phyloP scores from a whole-genome alignment of 2,113 vertebrate genomes.

The Polyodon spathula region DNA sequence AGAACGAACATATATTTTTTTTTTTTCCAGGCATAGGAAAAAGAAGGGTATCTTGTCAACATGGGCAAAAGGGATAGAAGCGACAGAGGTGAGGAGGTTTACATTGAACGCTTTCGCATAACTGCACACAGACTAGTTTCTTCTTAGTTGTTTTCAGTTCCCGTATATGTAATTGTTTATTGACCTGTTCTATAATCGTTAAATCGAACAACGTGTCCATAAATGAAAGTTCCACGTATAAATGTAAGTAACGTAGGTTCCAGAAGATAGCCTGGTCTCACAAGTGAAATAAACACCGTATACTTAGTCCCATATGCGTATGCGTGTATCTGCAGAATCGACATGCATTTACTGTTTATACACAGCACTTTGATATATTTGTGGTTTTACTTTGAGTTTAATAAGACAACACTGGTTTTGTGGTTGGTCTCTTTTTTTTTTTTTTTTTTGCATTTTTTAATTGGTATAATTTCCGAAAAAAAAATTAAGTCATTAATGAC shows the following conservation, averaged over 20 bases:
- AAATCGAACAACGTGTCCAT: too few relatives aligned
- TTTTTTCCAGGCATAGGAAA: neutral
- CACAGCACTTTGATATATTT: too few relatives aligned
- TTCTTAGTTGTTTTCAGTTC: neutral
- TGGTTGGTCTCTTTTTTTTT: too few relatives aligned
- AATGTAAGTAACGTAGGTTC: neutral
- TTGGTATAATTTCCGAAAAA: too few relatives aligned
- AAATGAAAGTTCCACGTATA: too few relatives aligned
- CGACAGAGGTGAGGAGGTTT: neutral
- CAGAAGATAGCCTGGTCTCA: neutral
- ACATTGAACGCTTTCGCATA: neutral
- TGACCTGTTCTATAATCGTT: too few relatives aligned
- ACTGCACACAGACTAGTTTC: neutral
- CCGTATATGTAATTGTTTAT: neutral
- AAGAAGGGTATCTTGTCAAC: neutral
- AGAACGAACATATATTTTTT: neutral
- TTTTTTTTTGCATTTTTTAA: too few relatives aligned
- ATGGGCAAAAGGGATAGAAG: neutral
- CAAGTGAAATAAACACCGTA: neutral
- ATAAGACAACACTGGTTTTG: too few relatives aligned
- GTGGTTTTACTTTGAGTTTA: too few relatives aligned
- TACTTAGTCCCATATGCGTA: too few relatives aligned
- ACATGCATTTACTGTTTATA: too few relatives aligned
- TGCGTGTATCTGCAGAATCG: slow-evolving; percentile 11
- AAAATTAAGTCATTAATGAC: too few relatives aligned